These are phyloP conservation scores for Nephrotoma appendiculata DNA, from an alignment of 2,888 invertebrate species.

Conservation along the genomic window DNA sequence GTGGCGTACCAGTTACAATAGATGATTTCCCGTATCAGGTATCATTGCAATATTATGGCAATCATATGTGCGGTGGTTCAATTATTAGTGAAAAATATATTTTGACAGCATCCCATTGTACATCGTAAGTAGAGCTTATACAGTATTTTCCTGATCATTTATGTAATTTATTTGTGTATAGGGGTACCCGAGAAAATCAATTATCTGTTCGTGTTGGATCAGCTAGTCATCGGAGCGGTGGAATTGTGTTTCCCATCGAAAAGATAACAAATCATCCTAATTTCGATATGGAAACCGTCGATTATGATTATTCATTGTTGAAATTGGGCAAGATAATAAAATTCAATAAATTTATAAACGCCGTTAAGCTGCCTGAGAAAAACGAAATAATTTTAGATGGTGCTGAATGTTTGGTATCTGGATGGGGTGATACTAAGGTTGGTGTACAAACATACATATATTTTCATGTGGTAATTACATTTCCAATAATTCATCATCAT, in stretches of 20 bases:
- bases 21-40: not conserved
- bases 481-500: too few relatives aligned
- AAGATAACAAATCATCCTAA: not conserved
- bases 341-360: not conserved
- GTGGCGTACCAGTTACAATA: not conserved
- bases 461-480: not conserved
- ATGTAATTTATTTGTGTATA: not conserved
- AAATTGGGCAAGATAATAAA: not conserved
- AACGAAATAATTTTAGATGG: not conserved
- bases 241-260: not conserved
- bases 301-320: conserved; percentile 5
- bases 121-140: not conserved
- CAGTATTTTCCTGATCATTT: not conserved
- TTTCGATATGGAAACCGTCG: not conserved
- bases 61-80: conserved; percentile 5
- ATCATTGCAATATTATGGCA: not conserved
- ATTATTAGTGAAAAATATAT: conserved; percentile 3
- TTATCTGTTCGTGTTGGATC: conserved; percentile 5
- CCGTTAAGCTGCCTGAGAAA: conserved; percentile 3
- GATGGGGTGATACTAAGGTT: conserved; percentile 5
- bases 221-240: not conserved
- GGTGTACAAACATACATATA: not conserved
- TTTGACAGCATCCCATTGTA: conserved; percentile 6
- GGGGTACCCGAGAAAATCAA: not conserved
- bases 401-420: not conserved